A percentile compares a stretch with the other conserved stretches of the same genome.
These are phyloP conservation scores for Rhingia rostrata DNA, from an alignment of 2,888 invertebrate species.

Conservation along the genomic window DNA sequence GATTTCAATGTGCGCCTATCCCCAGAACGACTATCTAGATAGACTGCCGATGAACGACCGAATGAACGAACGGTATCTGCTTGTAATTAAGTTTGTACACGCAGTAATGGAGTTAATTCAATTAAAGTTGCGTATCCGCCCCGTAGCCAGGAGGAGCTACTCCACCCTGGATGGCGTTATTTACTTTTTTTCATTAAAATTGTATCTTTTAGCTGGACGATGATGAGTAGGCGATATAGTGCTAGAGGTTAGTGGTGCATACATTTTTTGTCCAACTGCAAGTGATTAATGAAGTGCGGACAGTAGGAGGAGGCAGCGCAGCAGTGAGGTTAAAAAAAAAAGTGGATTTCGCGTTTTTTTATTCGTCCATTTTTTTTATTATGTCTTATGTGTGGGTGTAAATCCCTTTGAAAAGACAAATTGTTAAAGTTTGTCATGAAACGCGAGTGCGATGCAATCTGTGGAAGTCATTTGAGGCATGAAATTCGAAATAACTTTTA, in stretches of 20 bases:
- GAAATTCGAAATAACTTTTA: constrained; percentile 74
- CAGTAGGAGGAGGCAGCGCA: constrained; percentile 6
- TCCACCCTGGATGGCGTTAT: background rate
- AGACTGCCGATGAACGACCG: background rate
- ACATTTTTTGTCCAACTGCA: constrained; percentile 54
- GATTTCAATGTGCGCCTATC: constrained; percentile 10
- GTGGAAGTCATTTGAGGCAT: constrained; percentile 70
- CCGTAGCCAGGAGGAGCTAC: constrained; percentile 30
- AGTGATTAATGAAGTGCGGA: constrained; percentile 70
- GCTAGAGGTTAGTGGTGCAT: constrained; percentile 46
- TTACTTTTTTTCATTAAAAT: constrained; percentile 34
- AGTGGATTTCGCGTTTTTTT: background rate
- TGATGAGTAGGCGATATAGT: background rate
- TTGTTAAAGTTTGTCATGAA: constrained; percentile 69
- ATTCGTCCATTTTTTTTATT: constrained; percentile 1
- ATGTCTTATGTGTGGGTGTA: background rate
- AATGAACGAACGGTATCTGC: background rate
- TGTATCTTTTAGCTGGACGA: constrained; percentile 12
- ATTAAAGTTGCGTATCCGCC: constrained; percentile 71
- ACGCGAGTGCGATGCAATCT: constrained; percentile 66
- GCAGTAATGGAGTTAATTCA: constrained; percentile 72
- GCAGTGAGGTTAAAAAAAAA: background rate
- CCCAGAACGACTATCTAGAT: background rate
- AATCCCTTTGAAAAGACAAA: constrained; percentile 66
- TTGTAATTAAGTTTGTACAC: constrained; percentile 61